Percentiles rank a stretch among this genome's conserved stretches.
These are phyloP conservation scores for Aethes cnicana DNA, from an alignment of 2,888 invertebrate species.

Conservation along the genomic window DNA sequence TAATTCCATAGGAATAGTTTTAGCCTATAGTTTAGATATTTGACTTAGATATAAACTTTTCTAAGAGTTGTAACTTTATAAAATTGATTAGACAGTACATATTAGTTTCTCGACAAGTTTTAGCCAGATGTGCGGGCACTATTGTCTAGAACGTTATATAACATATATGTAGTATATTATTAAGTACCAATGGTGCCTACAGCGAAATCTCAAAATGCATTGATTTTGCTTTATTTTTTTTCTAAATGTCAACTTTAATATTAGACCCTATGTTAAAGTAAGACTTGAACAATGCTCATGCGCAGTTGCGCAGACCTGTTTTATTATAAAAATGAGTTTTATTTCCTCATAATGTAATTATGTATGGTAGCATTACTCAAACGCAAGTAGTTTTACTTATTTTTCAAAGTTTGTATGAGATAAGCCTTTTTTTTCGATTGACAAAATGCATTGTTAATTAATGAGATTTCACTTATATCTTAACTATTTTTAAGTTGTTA, in stretches of 20 bases:
- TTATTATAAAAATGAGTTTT: constrained; percentile 11
- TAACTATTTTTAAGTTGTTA: constrained; percentile 55
- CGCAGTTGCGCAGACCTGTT: no score
- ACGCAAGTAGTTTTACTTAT: constrained; percentile 2
- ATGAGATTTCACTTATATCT: constrained; percentile 21
- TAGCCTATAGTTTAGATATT: constrained; percentile 21
- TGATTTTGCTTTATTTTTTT: neutral
- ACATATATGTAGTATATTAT: neutral
- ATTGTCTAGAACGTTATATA: neutral
- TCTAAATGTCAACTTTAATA: neutral
- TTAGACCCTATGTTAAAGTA: neutral
- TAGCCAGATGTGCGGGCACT: constrained; percentile 1
- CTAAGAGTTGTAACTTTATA: constrained; percentile 3
- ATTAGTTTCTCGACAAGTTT: constrained; percentile 12
- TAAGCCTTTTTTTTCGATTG: constrained; percentile 34
- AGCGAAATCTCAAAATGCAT: neutral
- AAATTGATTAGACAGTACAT: neutral
- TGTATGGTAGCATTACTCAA: neutral
- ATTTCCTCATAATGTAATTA: constrained; percentile 24
- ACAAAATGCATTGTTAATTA: constrained; percentile 47
- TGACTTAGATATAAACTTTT: constrained; percentile 9
- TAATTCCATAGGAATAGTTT: constrained; percentile 31
- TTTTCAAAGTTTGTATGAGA: constrained; percentile 1
- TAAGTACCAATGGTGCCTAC: constrained; percentile 2
- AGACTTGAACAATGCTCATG: no score